Evolutionary conservation across 2,797 vertebrate species (phyloP), one percentile per base, ranked within the genome.

Genomic region (Varecia variegata): DNA sequence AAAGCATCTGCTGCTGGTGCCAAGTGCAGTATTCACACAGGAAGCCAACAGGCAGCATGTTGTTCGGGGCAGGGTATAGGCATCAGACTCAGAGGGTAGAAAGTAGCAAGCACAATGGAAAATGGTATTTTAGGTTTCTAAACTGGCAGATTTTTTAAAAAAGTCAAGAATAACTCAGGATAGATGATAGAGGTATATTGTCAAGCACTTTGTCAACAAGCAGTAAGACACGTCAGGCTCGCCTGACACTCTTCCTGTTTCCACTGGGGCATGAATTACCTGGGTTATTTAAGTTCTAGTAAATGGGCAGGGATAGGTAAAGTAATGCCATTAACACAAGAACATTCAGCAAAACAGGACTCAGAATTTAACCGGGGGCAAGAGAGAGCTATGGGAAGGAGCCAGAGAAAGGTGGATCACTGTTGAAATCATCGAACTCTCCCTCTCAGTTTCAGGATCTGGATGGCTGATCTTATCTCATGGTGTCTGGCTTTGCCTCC

Each of bases 1-100:
- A 93, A 94, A 96, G 83, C 89, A 84, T 85, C 95, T 94, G 96
- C 83, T 60, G 32, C 60, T 82, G 58, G 86, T 87, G 88, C 83
- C 95, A 85, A 70, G 60, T 35, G 87, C 76, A 68, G 27, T 30
- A 6, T 50, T 71, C 67, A 93, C 58, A 18, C 5, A 23, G 17
- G n/a, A 43, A 3, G 77, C 85, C 88, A 70, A 43, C n/a, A n/a
- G 85, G 40, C 68, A 20, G 67, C 67, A 14, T 47, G 47, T 14
- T 8, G n/a, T 4, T 52, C 43, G 47, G 82, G 35, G 83, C 25
- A 76, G 70, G 40, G 62, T 2, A 18, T 38, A 11, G 77, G 71
- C 25, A 7, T 47, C 20, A 52, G 35, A 23, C 52, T 40, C 45
- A 7, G 32, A 56, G 87, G 65, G 50, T 40, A 25, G 5, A 43